phyloP scores from a whole-genome alignment of 1,140 invertebrate species.

The Armadillidium nasatum region DNA sequence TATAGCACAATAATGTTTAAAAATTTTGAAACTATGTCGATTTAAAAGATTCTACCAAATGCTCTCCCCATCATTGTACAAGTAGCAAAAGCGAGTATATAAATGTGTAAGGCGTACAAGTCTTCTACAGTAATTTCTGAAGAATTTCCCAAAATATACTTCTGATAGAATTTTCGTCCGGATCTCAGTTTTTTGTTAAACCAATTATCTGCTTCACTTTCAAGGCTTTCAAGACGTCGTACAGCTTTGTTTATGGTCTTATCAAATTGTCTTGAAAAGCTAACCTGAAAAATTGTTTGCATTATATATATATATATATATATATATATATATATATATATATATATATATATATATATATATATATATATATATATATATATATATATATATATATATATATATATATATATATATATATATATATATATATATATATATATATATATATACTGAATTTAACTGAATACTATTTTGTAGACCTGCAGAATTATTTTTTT shows the following conservation, averaged over 20 bases:
- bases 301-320: too few species aligned
- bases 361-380: too few species aligned
- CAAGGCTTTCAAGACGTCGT: background rate
- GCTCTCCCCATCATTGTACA: background rate
- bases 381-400: too few species aligned
- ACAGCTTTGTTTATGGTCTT: background rate
- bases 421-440: too few species aligned
- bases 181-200: background rate
- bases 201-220: background rate
- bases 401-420: too few species aligned
- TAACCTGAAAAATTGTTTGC: background rate
- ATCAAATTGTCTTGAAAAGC: background rate
- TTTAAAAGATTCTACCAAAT: background rate
- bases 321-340: too few species aligned
- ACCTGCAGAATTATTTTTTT: too few species aligned
- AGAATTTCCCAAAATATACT: conserved; percentile 2
- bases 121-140: conserved; percentile 5
- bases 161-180: background rate
- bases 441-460: too few species aligned
- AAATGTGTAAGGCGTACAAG: background rate
- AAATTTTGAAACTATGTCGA: too few species aligned
- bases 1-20: too few species aligned
- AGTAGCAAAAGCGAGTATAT: background rate
- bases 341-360: too few species aligned
- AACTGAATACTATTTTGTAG: too few species aligned